Evolutionary conservation across 2,797 vertebrate genomes (phyloP), one percentile per base, ranked within the genome.

Genomic region (Anableps anableps): DNA sequence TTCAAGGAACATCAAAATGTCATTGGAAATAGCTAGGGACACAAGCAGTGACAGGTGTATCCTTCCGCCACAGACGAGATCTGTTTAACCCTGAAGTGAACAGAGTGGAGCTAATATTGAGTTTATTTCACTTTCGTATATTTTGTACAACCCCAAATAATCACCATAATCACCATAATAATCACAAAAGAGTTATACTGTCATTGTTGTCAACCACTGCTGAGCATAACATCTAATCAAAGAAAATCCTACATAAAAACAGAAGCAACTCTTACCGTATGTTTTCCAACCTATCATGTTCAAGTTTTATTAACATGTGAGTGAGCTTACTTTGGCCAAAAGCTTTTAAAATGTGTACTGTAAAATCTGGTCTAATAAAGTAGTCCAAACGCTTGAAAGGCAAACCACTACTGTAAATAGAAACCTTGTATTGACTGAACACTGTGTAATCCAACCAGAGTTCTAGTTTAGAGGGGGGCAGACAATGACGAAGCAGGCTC

Each of bases 381-480:
- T 93, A 94, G 91, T 90, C 84, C 90, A 0, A 9, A 72, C 86
- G 90, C 86, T 92, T 84, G 87, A 92, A 88, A 93, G 85, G 80
- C 89, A 64, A 91, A 92, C 58, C 85, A 94, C 94, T 91, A 92
- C 93, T 87, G 92, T 94, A 95, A 94, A 93, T 93, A 92, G 91
- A 91, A 86, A 74, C 79, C 19, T n/a, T 48, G 0, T 21, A n/a
- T 72, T 91, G 88, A 96, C 85, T 81, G 95, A 94, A 16, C 5
- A 13, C 77, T 10, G 0, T 26, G 8, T 38, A 0, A 1, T 48
- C 93, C 95, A 96, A 94, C 95, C 85, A 81, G 26, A 50, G 43
- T 11, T 2, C 16, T 1, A 21, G 64, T 0, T 71, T 14, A 0
- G 4, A 71, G 72, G 74, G 77, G n/a, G 11, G 71, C 9, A 34